Conservation (phyloP, 1,140 invertebrate genomes). For the Trichomalopsis sarcophagae region DNA sequence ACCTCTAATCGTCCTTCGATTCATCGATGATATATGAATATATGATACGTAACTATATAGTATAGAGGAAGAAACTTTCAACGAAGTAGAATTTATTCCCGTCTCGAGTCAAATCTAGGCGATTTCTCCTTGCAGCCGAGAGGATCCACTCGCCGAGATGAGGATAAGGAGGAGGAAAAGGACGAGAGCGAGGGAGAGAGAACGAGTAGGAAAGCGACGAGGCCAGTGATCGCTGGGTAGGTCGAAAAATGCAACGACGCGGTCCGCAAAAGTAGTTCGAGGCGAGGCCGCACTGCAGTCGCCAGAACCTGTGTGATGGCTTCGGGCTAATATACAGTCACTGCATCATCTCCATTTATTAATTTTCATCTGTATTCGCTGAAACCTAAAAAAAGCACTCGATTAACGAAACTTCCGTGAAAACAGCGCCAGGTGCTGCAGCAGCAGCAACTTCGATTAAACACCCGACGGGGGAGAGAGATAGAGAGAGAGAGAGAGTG, state of each 20-base stretch:
- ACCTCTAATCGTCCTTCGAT: neutral
- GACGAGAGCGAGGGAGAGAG: neutral
- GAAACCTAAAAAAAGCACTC: too few relatives aligned
- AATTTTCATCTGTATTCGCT: neutral
- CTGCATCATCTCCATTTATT: neutral
- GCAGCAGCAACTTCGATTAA: neutral
- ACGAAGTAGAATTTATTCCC: neutral
- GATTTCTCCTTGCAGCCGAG: neutral
- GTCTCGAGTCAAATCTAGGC: neutral
- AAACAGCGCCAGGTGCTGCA: too few relatives aligned
- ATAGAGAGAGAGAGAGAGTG: neutral
- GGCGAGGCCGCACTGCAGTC: constrained; percentile 14
- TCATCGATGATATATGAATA: neutral
- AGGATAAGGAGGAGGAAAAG: neutral
- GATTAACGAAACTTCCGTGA: too few relatives aligned
- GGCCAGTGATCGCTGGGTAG: constrained; percentile 23
- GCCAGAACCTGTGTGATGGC: neutral
- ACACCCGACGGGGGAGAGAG: neutral
- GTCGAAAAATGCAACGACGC: constrained; percentile 38
- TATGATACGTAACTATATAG: too few relatives aligned
- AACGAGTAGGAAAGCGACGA: neutral
- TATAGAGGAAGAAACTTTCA: neutral
- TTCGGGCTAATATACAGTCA: neutral
- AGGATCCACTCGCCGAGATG: neutral
- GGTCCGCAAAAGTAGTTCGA: constrained; percentile 34